Percentiles rank a stretch among this genome's conserved stretches.
Conservation (phyloP, 1,140 invertebrate species). For the Drosophila sechellia region DNA sequence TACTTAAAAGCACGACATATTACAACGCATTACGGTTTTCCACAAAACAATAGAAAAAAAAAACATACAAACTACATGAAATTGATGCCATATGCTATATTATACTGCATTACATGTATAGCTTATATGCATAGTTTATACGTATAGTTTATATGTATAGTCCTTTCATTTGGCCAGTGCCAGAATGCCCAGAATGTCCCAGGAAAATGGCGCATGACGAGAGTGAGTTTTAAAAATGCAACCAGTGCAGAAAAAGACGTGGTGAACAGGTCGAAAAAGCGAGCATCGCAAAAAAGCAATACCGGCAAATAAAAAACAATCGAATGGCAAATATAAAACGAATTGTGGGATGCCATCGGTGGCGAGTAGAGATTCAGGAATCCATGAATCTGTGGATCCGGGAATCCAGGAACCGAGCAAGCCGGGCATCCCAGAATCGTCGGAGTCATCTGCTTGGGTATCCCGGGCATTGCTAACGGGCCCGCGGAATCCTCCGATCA, state of each 20-base stretch:
- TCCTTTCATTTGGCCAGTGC: neutral
- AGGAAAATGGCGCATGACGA: conserved; percentile 4
- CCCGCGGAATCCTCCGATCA: conserved; percentile 5
- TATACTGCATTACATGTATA: too few species aligned
- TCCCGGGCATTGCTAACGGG: conserved; percentile 16
- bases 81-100: too few species aligned
- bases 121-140: too few species aligned
- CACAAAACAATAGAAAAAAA: too few species aligned
- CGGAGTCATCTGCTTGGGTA: conserved; percentile 29
- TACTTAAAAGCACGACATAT: too few species aligned
- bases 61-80: too few species aligned
- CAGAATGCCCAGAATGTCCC: neutral
- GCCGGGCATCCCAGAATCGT: conserved; percentile 1
- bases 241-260: conserved; percentile 42
- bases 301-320: conserved; percentile 54
- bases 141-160: too few species aligned
- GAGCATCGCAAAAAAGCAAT: conserved; percentile 30
- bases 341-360: conserved; percentile 41
- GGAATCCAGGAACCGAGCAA: neutral
- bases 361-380: conserved; percentile 6
- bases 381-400: neutral
- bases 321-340: conserved; percentile 59
- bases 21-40: too few species aligned
- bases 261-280: conserved; percentile 7
- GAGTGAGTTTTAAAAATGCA: conserved; percentile 54